Base-by-base conservation (phyloP, 2,797 vertebrate genomes). In the Poeciliopsis presidionis region DNA sequence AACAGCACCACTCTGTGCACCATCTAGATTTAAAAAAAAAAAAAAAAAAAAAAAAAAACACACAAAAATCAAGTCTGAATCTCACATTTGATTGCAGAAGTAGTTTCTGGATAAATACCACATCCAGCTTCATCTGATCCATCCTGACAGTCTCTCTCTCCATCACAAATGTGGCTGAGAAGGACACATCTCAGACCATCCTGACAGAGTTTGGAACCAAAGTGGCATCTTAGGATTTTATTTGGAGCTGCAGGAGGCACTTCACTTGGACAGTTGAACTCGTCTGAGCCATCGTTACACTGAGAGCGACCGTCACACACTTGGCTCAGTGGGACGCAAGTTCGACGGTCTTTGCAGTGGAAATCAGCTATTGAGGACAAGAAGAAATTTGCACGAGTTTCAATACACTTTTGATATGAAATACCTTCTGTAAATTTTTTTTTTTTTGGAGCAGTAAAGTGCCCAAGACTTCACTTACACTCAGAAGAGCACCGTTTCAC, bases 61-160 rank as follows among this genome's bases (percentile, higher is more conserved):
- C n/a, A n/a, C n/a, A 65, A 4, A 39, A 67, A 22, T 12, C 0
- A 41, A 41, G 22, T 55, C 11, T 12, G 9, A n/a, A 11, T 55
- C 53, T 67, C 39, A 25, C 63, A 67, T 41, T 65, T 12, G 25
- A 25, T 36, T 11, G 3, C 1, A 67, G 18, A 65, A 36, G 22
- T 12, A 25, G 20, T 41, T 30, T 5, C 4, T 49, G 5, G 33
- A 69, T 16, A 63, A 20, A 39, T 67, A 69, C 3, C 67, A 28
- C 67, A 70, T 70, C 67, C 82, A 0, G 93, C 89, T 87, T 98
- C 97, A 81, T 98, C 97, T 0, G 96, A 97, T 36, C 96, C 96
- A 49, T 98, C 97, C 0, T 1, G 46, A 33, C 97, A 97, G 92
- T 98, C 97, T 1, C 22, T 82, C 53, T 96, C 95, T 95, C 92